A percentile compares a stretch with the other conserved stretches of the same genome.
phyloP scores from a whole-genome alignment of 2,113 vertebrate species.

The Lepus americanus region DNA sequence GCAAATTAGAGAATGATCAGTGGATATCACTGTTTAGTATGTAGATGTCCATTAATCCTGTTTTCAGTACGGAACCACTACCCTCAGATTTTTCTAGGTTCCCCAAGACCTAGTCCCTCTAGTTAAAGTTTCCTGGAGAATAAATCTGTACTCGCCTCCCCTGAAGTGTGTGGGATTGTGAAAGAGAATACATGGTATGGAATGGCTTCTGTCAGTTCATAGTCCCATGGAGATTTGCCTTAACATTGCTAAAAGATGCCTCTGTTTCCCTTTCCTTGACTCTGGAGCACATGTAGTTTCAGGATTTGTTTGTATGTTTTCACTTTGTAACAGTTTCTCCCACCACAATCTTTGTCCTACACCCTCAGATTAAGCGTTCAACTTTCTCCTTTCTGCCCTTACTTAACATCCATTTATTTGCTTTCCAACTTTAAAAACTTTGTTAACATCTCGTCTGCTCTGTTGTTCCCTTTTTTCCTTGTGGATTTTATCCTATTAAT shows the following conservation, averaged over 20 bases:
- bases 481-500: neutral
- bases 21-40: neutral
- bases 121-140: neutral
- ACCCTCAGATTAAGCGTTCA: neutral
- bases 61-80: neutral
- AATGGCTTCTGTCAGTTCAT: neutral
- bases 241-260: neutral
- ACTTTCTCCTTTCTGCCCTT: neutral
- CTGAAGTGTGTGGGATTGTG: neutral
- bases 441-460: neutral
- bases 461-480: neutral
- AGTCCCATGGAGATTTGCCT: neutral
- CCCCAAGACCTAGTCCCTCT: neutral
- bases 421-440: slow-evolving; percentile 10
- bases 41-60: neutral
- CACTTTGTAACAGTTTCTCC: neutral
- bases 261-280: neutral
- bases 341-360: neutral
- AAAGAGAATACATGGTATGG: neutral
- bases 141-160: neutral
- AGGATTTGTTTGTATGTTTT: neutral
- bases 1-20: neutral
- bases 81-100: neutral
- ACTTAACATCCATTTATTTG: neutral
- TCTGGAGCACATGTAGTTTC: neutral